Base-by-base conservation (phyloP, 2,797 vertebrate genomes). In the Knipowitschia caucasica region DNA sequence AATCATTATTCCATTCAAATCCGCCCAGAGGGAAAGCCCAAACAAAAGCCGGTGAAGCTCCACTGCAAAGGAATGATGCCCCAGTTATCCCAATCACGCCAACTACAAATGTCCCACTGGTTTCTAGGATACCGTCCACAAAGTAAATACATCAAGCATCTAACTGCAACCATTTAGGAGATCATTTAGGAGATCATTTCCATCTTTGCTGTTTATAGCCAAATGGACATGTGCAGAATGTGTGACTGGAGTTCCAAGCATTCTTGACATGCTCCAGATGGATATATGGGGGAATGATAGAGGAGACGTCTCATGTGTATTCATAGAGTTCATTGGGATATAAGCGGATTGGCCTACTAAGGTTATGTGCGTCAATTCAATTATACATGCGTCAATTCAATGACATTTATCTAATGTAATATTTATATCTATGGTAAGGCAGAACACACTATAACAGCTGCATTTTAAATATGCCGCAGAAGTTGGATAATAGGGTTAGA, bases 221-320 rank as follows among this genome's bases (percentile, higher is more conserved):
- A 31, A 2, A 7, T 50, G 53, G 59, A 69, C 73, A 75, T 71
- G 69, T 52, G 70, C 34, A n/a, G 57, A 43, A 59, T 9, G 44
- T 66, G 67, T 81, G 66, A 65, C 71, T 25, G n/a, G 58, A 53
- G 53, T 62, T 73, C 74, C 70, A 53, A 55, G 27, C 67, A 60
- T 75, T 79, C 53, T 75, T 75, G 63, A 80, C 64, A 77, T n/a
- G 40, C 56, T 59, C n/a, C n/a, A n/a, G n/a, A 42, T 2, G 11
- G 74, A 71, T 77, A 82, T 80, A 67, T 72, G 62, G 75, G 73
- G 43, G 68, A 68, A 81, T 64, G 73, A 64, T 24, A 30, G 59
- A 72, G 63, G 46, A 50, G 50, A 61, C 62, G 56, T 40, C 35
- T 25, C 30, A 50, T 54, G 67, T 58, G 30, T 45, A 47, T 59